Evolutionary conservation across 2,888 invertebrate species (phyloP), one percentile per base, ranked within the genome.

Genomic region (Acrobasis consociella): DNA sequence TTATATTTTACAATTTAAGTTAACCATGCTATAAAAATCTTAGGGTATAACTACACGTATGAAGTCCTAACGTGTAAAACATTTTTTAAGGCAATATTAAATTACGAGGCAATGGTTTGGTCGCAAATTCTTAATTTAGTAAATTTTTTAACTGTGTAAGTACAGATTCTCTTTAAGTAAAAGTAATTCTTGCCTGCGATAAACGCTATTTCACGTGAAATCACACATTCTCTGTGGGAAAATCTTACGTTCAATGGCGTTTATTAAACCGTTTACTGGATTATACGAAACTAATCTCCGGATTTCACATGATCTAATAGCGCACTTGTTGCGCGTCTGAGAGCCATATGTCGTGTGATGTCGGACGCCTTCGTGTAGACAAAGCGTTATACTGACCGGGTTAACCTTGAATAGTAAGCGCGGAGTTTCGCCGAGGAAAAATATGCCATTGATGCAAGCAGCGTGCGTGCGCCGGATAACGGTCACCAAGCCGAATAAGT

Each of bases 341-440:
- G 72, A 78, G 75, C 70, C 58, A 73, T 74, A 74, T 72, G 71
- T 56, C 71, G 71, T 69, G 69, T 70, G 74, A 73, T 76, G 76
- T 78, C 77, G 73, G 69, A 55, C 62, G 79, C 81, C 75, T 72
- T 82, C 81, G 77, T 83, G 85, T 86, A 87, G 87, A 91, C 89
- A 91, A 91, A 86, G 86, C 86, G 80, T 77, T 81, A 77, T 82
- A 82, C 82, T 91, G 89, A 92, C 92, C 92, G 88, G 91, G 92
- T 92, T 89, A 91, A 80, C 89, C 85, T 86, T 89, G 87, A 90
- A 91, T 91, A 88, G 89, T 85, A 89, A 91, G 89, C 89, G 87
- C 83, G 76, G 81, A 88, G 88, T 91, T 90, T 89, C 87, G 87
- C 88, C 76, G 78, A 80, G 86, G 86, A 90, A 91, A 92, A 91